Base-by-base conservation (phyloP, 2,888 invertebrate genomes). In the Lottia scabra region DNA sequence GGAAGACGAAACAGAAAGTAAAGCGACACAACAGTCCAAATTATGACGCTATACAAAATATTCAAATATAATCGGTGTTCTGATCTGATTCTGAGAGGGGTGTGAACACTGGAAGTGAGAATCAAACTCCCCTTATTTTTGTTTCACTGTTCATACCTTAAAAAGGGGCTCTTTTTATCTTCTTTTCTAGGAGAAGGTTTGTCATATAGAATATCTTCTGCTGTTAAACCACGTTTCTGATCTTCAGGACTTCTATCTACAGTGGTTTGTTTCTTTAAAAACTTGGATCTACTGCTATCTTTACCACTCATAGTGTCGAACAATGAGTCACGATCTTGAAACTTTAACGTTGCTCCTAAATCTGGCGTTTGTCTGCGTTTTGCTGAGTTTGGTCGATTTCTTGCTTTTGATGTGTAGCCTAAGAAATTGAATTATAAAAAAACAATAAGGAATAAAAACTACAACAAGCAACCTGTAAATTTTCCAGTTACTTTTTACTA, bases 381-480 rank as follows among this genome's bases (percentile, higher is more conserved):
- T 2, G 82, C 81, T 27, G 82, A 81, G 10, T 75, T 71, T 12
- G 83, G 83, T 43, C 83, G 74, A 46, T 78, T 75, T 48, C 78
- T 68, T 12, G 48, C 63, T 19, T 67, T 71, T 15, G 66, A 65
- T 62, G 68, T 70, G 27, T 38, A 38, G 38, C 38, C 38, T 38
- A 10, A 38, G n/a, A n/a, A n/a, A n/a, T n/a, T n/a, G n/a, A n/a
- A n/a, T n/a, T n/a, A n/a, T n/a, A n/a, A n/a, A n/a, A n/a, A n/a
- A n/a, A n/a, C n/a, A n/a, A n/a, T n/a, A n/a, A n/a, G n/a, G n/a
- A n/a, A n/a, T n/a, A n/a, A n/a, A n/a, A n/a, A n/a, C n/a, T n/a
- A n/a, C n/a, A n/a, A n/a, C n/a, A n/a, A n/a, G n/a, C n/a, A n/a
- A n/a, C n/a, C n/a, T n/a, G n/a, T n/a, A n/a, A n/a, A n/a, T n/a